Evolutionary conservation across 2,797 vertebrate genomes (phyloP).

Genomic region (Sebastiscus albofasciatus): DNA sequence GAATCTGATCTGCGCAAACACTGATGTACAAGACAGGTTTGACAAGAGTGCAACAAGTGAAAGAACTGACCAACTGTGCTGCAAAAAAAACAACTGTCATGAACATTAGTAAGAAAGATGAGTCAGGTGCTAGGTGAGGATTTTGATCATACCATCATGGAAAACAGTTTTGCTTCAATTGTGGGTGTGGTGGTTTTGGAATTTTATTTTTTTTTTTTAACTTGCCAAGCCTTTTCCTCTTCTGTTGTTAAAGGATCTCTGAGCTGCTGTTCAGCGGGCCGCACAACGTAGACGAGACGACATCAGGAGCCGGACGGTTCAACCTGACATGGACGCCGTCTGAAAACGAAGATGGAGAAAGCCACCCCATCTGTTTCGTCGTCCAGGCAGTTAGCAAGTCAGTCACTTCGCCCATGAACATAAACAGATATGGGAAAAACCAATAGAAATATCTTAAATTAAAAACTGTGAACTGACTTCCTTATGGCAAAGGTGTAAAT

Average conservation of each 20-base stretch:
- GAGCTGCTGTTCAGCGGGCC: slow-evolving; percentile 45
- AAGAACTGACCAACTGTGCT: too few relatives aligned
- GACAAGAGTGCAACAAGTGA: too few relatives aligned
- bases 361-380: slow-evolving; percentile 40
- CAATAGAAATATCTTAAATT: too few relatives aligned
- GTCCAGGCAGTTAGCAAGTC: slow-evolving; percentile 1
- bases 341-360: background rate
- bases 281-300: accelerated
- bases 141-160: too few relatives aligned
- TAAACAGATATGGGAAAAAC: too few relatives aligned
- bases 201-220: too few relatives aligned
- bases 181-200: background rate
- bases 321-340: slow-evolving; percentile 22
- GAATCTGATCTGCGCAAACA: too few relatives aligned
- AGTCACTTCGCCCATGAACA: background rate
- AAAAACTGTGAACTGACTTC: background rate
- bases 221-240: accelerated
- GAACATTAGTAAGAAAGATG: too few relatives aligned
- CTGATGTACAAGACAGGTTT: too few relatives aligned
- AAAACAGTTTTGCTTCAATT: background rate
- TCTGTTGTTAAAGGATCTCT: slow-evolving; percentile 2
- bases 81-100: too few relatives aligned
- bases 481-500: background rate
- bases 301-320: background rate
- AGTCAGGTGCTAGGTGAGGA: too few relatives aligned